Evolutionary conservation across 2,888 invertebrate genomes (phyloP), one percentile per base, ranked within the genome.

Genomic region (Lasius platythorax): DNA sequence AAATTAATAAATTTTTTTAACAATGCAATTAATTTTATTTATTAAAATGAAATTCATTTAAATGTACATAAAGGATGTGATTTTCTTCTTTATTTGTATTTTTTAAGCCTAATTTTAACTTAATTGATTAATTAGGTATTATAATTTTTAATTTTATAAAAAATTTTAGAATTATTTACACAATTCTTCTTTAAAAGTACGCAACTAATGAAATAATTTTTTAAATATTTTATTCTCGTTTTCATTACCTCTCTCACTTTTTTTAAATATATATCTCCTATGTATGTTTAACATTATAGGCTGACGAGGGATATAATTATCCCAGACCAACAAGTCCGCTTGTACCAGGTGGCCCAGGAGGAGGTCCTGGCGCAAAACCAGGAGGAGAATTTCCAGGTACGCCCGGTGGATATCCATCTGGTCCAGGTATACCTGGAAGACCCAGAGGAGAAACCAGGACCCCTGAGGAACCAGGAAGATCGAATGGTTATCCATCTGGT

Each of bases 221-320:
- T 46, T 46, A 0, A 15, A 56, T 56, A 23, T 23, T 56, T 23
- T 23, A 50, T 50, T 50, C 5, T 18, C 18, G 6, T 18, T 50
- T 18, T 50, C 2, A 50, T 50, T 50, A 18, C 2, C 2, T 50
- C 6, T 50, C 2, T 50, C 4, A 15, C 12, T 18, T 50, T 18
- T 18, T 18, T 50, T 50, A n/a, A 23, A n/a, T n/a, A 53, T 53
- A 53, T 53, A n/a, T 53, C 8, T 53, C 0, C 8, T 53, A 46
- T 1, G 8, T 50, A n/a, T 50, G n/a, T n/a, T 53, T 53, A n/a
- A 6, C n/a, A 53, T 15, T 46, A n/a, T n/a, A 53, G 97, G 96
- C 96, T 78, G 97, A 98, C 95, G 96, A 96, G 93, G 97, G 98
- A 30, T 98, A 98, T 93, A 96, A 96, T 87, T 98, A 98, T 95